Conservation (phyloP, 1,140 invertebrate genomes). For the Calliopsis andreniformis region DNA sequence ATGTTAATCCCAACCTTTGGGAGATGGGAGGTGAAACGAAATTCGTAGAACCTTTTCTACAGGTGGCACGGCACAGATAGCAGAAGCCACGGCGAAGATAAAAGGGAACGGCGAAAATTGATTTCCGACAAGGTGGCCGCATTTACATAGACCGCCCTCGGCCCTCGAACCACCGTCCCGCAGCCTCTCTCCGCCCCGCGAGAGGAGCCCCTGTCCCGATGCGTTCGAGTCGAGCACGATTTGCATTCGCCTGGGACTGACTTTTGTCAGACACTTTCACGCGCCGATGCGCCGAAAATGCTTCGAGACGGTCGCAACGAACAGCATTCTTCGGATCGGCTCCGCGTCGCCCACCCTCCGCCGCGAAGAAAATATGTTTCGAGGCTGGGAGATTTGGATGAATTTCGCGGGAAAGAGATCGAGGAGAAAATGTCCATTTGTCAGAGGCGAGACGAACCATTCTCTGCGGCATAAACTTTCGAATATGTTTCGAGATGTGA, state of each 20-base stretch:
- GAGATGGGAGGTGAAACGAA: too few species aligned
- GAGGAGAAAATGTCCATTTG: background rate
- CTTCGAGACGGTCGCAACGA: background rate
- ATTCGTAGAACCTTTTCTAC: slow-evolving; percentile 38
- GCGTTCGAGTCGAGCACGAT: slow-evolving; percentile 26
- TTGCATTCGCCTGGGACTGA: slow-evolving; percentile 14
- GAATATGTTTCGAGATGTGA: background rate
- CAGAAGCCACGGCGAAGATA: slow-evolving; percentile 16
- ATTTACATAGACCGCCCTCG: slow-evolving; percentile 29
- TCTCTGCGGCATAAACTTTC: background rate
- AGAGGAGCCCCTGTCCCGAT: background rate
- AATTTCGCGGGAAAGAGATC: background rate
- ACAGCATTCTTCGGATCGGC: background rate
- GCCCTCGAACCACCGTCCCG: background rate
- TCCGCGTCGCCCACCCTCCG: too few species aligned
- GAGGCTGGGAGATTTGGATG: background rate
- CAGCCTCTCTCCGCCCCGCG: background rate
- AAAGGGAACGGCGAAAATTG: slow-evolving; percentile 47
- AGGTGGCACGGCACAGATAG: slow-evolving; percentile 25
- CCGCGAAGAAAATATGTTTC: too few species aligned
- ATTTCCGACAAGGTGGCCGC: slow-evolving; percentile 53
- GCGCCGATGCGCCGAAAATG: slow-evolving; percentile 1
- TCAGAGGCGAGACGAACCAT: background rate
- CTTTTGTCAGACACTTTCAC: slow-evolving; percentile 34
- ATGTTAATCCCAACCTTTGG: too few species aligned